These are phyloP conservation scores for Smittia sp. DNA, from an alignment of 2,888 invertebrate species.

Conservation along the genomic window DNA sequence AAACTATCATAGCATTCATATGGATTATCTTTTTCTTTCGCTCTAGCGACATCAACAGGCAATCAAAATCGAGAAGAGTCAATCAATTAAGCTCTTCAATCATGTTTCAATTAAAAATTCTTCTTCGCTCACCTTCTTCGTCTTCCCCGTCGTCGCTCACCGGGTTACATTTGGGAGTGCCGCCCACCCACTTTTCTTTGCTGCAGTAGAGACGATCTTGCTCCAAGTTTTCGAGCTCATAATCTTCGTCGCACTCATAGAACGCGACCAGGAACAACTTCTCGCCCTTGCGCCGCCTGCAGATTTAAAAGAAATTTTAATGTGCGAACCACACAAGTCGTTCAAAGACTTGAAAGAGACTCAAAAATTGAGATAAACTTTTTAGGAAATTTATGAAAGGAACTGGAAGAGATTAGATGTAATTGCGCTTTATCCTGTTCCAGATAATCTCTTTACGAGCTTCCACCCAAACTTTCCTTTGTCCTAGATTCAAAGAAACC, in stretches of 20 bases:
- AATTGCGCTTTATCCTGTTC: background rate
- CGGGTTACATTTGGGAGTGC: slow-evolving; percentile 55
- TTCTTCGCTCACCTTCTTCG: slow-evolving; percentile 44
- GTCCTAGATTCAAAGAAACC: background rate
- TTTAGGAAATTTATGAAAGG: background rate
- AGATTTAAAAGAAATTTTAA: too few relatives aligned
- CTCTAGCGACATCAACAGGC: too few relatives aligned
- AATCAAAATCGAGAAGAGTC: too few relatives aligned
- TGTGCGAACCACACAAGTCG: too few relatives aligned
- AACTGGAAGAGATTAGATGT: background rate
- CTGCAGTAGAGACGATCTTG: slow-evolving; percentile 59
- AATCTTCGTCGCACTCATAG: slow-evolving; percentile 58
- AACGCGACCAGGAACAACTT: slow-evolving; percentile 59
- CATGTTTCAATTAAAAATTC: background rate
- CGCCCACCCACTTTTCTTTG: slow-evolving; percentile 58
- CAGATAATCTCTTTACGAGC: background rate
- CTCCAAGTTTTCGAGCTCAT: slow-evolving; percentile 54
- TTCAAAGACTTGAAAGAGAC: too few relatives aligned
- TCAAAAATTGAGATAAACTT: too few relatives aligned
- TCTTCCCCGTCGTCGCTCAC: slow-evolving; percentile 42
- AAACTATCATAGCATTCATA: too few relatives aligned
- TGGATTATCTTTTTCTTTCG: too few relatives aligned
- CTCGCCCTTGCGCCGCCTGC: slow-evolving; percentile 49
- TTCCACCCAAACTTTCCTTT: slow-evolving; percentile 1
- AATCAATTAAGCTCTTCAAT: too few relatives aligned